Conservation (phyloP, 2,113 vertebrate genomes). For the Eulemur rufifrons region DNA sequence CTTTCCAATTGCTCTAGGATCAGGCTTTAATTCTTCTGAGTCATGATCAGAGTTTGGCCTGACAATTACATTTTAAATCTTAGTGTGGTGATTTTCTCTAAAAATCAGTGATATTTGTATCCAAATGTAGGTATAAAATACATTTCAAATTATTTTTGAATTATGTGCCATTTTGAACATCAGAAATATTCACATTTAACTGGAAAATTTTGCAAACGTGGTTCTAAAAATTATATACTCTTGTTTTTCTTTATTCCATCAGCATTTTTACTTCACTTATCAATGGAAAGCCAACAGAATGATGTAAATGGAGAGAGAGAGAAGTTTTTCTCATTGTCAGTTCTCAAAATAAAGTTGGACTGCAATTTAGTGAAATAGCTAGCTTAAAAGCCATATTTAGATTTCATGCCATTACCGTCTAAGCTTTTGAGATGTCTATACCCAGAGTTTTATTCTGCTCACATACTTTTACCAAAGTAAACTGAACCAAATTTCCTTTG, state of each 20-base stretch:
- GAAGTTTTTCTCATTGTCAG: background rate
- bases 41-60: background rate
- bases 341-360: background rate
- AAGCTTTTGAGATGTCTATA: background rate
- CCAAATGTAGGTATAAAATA: background rate
- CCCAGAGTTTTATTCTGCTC: background rate
- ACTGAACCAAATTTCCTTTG: background rate
- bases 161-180: background rate
- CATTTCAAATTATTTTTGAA: background rate
- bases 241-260: background rate
- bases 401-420: background rate
- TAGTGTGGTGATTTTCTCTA: background rate
- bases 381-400: background rate
- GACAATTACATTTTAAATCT: slow-evolving; percentile 25
- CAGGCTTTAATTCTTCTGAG: background rate
- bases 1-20: background rate
- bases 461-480: background rate
- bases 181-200: background rate
- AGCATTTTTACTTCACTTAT: background rate
- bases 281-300: background rate
- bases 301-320: background rate
- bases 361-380: background rate
- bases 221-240: background rate
- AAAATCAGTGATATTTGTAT: background rate
- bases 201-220: background rate